Conservation (phyloP, 1,140 invertebrate genomes). For the Cydia fagiglandana region DNA sequence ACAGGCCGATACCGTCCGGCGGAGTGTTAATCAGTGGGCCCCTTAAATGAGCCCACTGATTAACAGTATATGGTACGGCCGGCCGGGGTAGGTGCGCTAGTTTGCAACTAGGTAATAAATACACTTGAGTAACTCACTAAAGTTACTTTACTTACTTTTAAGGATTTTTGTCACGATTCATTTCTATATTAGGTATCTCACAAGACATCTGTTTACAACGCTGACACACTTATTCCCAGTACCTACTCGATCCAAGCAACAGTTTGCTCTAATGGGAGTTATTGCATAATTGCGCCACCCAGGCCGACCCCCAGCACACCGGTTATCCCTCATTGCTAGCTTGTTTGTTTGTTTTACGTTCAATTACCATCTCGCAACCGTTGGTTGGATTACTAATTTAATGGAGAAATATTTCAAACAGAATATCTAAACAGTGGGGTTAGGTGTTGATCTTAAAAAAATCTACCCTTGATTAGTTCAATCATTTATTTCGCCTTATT, state of each 20-base stretch:
- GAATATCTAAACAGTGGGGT: background rate
- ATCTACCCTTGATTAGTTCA: background rate
- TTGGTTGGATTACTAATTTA: conserved; percentile 54
- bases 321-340: conserved; percentile 50
- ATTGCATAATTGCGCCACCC: conserved; percentile 78
- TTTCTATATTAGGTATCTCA: conserved; percentile 7
- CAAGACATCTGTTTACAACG: background rate
- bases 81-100: background rate
- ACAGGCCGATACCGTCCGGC: too few species aligned
- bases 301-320: conserved; percentile 56
- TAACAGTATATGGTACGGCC: too few species aligned
- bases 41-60: too few species aligned
- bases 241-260: conserved; percentile 39
- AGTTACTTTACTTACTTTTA: background rate
- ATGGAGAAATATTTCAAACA: conserved; percentile 36
- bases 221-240: conserved; percentile 5
- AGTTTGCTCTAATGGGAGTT: conserved; percentile 68
- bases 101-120: too few species aligned
- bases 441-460: background rate
- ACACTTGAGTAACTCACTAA: background rate
- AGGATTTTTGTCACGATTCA: background rate
- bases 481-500: too few species aligned
- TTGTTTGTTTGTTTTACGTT: conserved; percentile 69
- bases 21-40: too few species aligned
- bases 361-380: conserved; percentile 64